These are phyloP conservation scores for Quadroppia sp. DNA, from an alignment of 2,888 invertebrate species.

Conservation along the genomic window DNA sequence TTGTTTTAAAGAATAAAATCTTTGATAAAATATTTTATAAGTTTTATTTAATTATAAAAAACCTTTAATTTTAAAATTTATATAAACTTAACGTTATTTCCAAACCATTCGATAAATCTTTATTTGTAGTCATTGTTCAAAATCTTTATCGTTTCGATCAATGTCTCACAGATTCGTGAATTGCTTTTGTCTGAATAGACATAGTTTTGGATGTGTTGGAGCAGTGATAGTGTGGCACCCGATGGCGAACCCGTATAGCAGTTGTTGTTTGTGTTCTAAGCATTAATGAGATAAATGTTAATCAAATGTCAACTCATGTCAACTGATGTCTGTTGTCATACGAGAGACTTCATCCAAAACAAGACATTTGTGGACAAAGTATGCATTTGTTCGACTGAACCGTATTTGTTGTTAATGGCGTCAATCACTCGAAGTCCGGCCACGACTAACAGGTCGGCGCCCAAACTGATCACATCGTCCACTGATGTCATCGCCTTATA, in stretches of 20 bases:
- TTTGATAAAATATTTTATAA: no score
- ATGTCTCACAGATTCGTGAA: constrained; percentile 34
- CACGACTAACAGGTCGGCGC: constrained; percentile 68
- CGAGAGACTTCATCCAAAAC: constrained; percentile 66
- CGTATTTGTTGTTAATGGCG: constrained; percentile 58
- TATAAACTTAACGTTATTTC: neutral
- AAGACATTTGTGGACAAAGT: constrained; percentile 71
- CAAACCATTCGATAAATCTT: neutral
- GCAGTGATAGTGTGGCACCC: constrained; percentile 10
- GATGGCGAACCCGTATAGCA: constrained; percentile 32
- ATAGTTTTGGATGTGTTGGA: constrained; percentile 38
- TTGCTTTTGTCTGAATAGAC: constrained; percentile 32
- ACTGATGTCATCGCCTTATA: constrained; percentile 62
- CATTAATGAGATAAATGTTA: neutral
- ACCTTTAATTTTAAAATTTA: no score
- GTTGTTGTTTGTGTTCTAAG: neutral
- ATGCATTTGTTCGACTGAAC: constrained; percentile 64
- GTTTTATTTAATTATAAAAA: no score
- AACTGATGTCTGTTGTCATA: constrained; percentile 47
- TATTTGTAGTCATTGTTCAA: neutral
- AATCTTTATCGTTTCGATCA: constrained; percentile 28
- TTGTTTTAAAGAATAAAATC: no score
- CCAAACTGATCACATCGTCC: constrained; percentile 65
- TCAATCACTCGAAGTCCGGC: constrained; percentile 71
- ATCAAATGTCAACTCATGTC: neutral